A percentile compares a stretch with the other conserved stretches of the same genome.
phyloP scores from a whole-genome alignment of 2,113 vertebrate genomes.

The Cercocebus atys region DNA sequence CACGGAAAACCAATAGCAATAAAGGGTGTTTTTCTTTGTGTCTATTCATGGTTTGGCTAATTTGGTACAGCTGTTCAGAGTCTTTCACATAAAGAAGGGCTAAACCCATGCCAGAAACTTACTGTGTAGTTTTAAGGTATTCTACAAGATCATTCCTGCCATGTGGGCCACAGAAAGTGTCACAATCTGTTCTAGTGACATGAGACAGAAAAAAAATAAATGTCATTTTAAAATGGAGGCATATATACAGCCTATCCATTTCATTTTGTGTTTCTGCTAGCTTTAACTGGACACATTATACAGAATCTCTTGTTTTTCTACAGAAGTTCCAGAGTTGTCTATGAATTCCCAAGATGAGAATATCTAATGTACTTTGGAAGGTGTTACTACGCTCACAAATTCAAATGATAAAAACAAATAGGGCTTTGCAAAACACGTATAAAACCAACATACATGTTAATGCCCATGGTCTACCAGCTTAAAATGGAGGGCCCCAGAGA shows the following conservation, averaged over 20 bases:
- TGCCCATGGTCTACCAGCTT: constrained; percentile 52
- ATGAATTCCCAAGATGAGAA: constrained; percentile 70
- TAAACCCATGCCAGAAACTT: background rate
- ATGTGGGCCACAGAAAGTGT: background rate
- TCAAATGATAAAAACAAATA: constrained; percentile 76
- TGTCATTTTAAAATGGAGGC: background rate
- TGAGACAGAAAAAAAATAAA: background rate
- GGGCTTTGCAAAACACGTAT: constrained; percentile 63
- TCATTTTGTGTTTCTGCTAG: constrained; percentile 13
- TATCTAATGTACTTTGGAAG: constrained; percentile 55
- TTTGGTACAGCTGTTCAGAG: background rate
- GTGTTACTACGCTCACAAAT: constrained; percentile 54
- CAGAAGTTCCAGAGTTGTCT: constrained; percentile 54
- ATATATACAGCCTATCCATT: background rate
- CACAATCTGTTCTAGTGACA: background rate
- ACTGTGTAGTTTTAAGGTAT: background rate
- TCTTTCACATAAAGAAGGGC: background rate
- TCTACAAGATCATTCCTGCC: background rate
- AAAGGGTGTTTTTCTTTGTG: background rate
- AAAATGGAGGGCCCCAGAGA: constrained; percentile 51
- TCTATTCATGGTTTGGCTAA: background rate
- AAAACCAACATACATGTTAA: constrained; percentile 72
- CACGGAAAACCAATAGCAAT: background rate
- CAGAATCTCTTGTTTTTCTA: constrained; percentile 60
- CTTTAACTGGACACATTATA: constrained; percentile 43